Evolutionary conservation across 2,888 invertebrate species (phyloP), one percentile per base, ranked within the genome.

Genomic region (Eupithecia abbreviata): DNA sequence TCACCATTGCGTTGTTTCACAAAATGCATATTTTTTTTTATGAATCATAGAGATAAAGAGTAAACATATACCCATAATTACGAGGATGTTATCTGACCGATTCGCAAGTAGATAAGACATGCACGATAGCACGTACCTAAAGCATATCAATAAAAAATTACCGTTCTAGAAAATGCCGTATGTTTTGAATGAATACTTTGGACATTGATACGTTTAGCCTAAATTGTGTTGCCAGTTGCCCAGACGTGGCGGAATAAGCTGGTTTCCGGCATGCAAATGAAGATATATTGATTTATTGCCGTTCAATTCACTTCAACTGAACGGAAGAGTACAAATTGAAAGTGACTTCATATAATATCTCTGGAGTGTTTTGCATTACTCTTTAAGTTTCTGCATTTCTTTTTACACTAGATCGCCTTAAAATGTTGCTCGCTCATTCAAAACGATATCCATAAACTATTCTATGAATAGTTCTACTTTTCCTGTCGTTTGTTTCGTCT

Each of bases 281-380:
- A 78, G 77, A 76, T 82, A 79, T 77, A 80, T 80, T 74, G 81
- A 82, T 82, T 82, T 81, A 84, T 81, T 80, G 55, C 70, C 73
- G 74, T 82, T 80, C 77, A 9, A 45, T 69, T 58, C 49, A 76
- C 62, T 72, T 69, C 12, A 18, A 49, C 68, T 49, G n/a, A 68
- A 18, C 43, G 55, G 18, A 55, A 41, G 55, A 68, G 62, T 49
- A 41, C 18, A 73, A 55, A 73, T 76, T 66, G 42, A 55, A 58
- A 51, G 68, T 68, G n/a, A 10, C 42, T 68, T 43, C n/a, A n/a
- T 65, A 65, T 42, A 42, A 66, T 66, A 66, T 42, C 41, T 41
- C 41, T 42, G 55, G 51, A 55, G n/a, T 18, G 3, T 18, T n/a
- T 41, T 30, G 12, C 30, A 65, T 30, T 10, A 30, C 30, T 30